Percentiles rank a stretch among this genome's conserved stretches.
Conservation (phyloP, 2,888 invertebrate species). For the Colletes collaris region DNA sequence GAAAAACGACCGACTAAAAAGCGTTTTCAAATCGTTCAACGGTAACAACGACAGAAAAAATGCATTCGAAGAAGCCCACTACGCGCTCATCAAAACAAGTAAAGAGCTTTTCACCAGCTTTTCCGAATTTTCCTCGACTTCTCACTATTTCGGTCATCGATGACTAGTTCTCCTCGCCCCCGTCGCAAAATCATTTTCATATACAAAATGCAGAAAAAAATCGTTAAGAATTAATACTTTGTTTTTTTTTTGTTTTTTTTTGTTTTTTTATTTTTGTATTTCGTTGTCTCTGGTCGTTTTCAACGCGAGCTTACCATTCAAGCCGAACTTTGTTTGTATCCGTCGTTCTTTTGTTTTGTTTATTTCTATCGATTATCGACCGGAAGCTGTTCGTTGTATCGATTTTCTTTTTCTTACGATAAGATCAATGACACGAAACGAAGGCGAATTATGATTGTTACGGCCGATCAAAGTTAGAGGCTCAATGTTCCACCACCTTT, state of each 20-base stretch:
- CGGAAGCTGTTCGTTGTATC: conserved; percentile 3
- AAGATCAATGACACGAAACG: conserved; percentile 22
- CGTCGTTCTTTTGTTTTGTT: background rate
- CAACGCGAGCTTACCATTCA: background rate
- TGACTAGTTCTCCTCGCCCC: conserved; percentile 64
- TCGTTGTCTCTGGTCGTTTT: background rate
- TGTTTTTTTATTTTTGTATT: background rate
- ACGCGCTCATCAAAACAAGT: conserved; percentile 45
- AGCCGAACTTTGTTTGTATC: background rate
- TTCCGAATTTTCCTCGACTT: conserved; percentile 46
- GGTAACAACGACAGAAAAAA: conserved; percentile 65
- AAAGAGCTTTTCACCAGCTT: conserved; percentile 52
- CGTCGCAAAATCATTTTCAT: conserved; percentile 48
- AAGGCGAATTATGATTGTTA: conserved; percentile 28
- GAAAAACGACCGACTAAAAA: conserved; percentile 57
- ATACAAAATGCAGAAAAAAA: conserved; percentile 61
- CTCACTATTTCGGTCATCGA: conserved; percentile 49
- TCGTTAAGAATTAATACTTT: conserved; percentile 16
- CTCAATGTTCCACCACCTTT: conserved; percentile 76
- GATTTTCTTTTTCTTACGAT: background rate
- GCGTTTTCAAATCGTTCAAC: conserved; percentile 58
- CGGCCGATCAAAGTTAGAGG: conserved; percentile 55
- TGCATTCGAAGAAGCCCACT: conserved; percentile 72
- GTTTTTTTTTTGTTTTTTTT: background rate
- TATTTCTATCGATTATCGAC: background rate